A percentile compares a stretch with the other conserved stretches of the same genome.
Conservation (phyloP, 2,113 vertebrate genomes). For the Nestor notabilis region DNA sequence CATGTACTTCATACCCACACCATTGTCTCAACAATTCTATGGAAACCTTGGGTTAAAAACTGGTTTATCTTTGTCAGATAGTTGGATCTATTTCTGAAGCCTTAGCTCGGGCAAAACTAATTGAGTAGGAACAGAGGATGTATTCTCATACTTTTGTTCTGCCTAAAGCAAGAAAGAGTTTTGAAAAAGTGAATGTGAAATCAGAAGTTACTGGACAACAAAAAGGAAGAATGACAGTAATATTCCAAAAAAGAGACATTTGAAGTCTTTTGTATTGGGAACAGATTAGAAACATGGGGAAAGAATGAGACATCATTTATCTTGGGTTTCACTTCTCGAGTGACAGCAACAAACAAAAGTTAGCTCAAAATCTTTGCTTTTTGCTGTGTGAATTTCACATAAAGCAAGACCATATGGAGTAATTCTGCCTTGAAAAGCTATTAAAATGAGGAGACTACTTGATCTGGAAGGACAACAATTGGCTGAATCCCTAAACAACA, state of each 20-base stretch:
- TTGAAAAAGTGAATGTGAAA: conserved; percentile 29
- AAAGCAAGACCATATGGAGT: not conserved
- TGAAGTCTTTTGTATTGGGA: not conserved
- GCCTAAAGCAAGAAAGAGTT: conserved; percentile 19
- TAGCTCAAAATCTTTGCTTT: not conserved
- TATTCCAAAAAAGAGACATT: not conserved
- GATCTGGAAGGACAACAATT: conserved; percentile 8
- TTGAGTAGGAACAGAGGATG: not conserved
- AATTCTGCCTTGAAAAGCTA: not conserved
- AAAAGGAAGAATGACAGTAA: conserved; percentile 17
- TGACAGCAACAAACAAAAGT: conserved; percentile 26
- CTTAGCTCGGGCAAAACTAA: not conserved
- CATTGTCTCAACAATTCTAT: not conserved
- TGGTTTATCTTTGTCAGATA: not conserved
- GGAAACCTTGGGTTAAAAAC: conserved; percentile 9
- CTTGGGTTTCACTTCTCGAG: not conserved
- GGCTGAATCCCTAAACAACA: not conserved
- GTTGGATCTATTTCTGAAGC: not conserved
- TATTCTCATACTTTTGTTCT: conserved; percentile 1
- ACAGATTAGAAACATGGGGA: conserved; percentile 1
- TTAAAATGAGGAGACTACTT: not conserved
- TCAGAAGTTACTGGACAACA: conserved; percentile 20
- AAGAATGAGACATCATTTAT: conserved; percentile 38
- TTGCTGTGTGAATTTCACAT: not conserved
- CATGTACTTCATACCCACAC: not conserved